A percentile compares a stretch with the other conserved stretches of the same genome.
These are phyloP conservation scores for Lophius americanus DNA, from an alignment of 2,797 vertebrate genomes.

Conservation along the genomic window DNA sequence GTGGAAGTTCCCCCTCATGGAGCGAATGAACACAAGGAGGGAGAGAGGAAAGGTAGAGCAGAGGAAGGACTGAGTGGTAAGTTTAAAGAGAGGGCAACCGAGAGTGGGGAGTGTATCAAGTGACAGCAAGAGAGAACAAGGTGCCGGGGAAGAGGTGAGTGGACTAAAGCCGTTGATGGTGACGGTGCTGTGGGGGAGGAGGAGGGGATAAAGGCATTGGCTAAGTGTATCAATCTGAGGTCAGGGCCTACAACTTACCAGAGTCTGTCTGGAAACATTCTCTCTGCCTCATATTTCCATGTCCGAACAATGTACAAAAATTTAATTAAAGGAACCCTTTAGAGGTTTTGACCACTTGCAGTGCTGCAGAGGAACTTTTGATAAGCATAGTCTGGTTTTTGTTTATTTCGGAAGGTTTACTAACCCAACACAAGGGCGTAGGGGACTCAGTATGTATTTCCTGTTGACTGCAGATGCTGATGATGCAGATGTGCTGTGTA, in stretches of 20 bases:
- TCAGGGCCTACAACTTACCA: conserved; percentile 53
- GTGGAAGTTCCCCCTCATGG: conserved; percentile 77
- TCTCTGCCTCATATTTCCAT: conserved; percentile 5
- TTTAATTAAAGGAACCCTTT: not conserved
- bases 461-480: too few relatives aligned
- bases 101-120: conserved; percentile 26
- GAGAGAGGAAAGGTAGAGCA: conserved; percentile 59
- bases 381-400: not conserved
- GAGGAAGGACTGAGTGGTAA: conserved; percentile 66
- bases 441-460: not conserved
- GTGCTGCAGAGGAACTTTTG: not conserved
- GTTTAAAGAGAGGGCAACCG: conserved; percentile 64
- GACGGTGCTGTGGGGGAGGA: not conserved
- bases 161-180: conserved; percentile 19
- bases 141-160: conserved; percentile 10
- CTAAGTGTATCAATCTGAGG: conserved; percentile 42
- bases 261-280: conserved; percentile 26
- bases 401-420: not conserved
- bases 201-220: conserved; percentile 8
- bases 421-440: not conserved
- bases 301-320: conserved; percentile 7
- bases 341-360: not conserved
- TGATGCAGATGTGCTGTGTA: not conserved
- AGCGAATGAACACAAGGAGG: conserved; percentile 58
- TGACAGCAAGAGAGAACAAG: conserved; percentile 31